A percentile compares a stretch with the other conserved stretches of the same genome.
These are phyloP conservation scores for Hypolimnas misippus DNA, from an alignment of 2,888 invertebrate species.

Conservation along the genomic window DNA sequence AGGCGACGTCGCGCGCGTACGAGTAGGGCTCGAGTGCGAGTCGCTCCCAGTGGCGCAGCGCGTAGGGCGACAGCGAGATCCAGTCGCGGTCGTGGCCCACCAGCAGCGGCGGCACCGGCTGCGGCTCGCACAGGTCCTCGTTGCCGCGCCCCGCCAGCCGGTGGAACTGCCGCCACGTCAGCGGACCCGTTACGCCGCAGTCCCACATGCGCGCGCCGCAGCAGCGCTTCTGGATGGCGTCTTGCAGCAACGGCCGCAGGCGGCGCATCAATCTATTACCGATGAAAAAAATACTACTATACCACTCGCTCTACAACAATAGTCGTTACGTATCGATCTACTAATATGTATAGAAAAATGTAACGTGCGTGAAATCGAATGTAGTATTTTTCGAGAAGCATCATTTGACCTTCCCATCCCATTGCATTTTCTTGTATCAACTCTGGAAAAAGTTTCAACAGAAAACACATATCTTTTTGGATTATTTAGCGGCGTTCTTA, in stretches of 20 bases:
- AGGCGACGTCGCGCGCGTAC: constrained; percentile 96
- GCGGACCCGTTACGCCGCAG: constrained; percentile 95
- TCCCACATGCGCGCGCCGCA: constrained; percentile 96
- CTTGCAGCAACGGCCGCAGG: constrained; percentile 95
- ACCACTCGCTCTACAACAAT: background rate
- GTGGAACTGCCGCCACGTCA: constrained; percentile 99
- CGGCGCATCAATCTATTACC: constrained; percentile 90
- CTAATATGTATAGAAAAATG: background rate
- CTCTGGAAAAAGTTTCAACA: constrained; percentile 9
- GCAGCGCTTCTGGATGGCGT: constrained; percentile 97
- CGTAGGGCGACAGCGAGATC: constrained; percentile 96
- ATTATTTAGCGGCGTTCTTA: background rate
- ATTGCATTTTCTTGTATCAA: background rate
- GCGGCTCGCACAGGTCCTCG: constrained; percentile 98
- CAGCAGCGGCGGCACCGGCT: constrained; percentile 96
- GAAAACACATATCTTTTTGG: background rate
- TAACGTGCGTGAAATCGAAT: constrained; percentile 10
- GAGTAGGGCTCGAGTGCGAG: constrained; percentile 98
- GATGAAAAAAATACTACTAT: background rate
- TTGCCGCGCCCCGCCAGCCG: constrained; percentile 96
- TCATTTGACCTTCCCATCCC: background rate
- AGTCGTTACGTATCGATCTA: background rate
- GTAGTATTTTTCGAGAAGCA: background rate
- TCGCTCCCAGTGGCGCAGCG: constrained; percentile 97
- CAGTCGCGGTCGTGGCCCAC: constrained; percentile 98